These are phyloP conservation scores for Encarsia formosa DNA, from an alignment of 2,888 invertebrate species.

Conservation along the genomic window DNA sequence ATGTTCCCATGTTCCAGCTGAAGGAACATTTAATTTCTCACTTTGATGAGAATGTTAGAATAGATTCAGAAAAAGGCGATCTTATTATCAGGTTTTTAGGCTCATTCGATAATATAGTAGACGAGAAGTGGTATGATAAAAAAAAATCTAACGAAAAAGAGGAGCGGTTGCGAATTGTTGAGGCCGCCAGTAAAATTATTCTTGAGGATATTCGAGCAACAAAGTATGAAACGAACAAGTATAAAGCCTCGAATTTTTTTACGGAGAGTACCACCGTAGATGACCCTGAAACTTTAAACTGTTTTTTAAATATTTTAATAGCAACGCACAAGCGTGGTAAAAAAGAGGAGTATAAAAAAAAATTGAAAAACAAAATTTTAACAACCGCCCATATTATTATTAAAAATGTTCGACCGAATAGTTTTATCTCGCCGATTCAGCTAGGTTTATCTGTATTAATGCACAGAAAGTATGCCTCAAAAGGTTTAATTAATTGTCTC, in stretches of 20 bases:
- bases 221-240: background rate
- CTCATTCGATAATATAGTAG: background rate
- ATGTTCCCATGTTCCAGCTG: background rate
- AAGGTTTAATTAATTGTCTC: slow-evolving; percentile 32
- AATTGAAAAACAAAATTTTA: background rate
- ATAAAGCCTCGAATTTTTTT: slow-evolving; percentile 11
- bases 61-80: background rate
- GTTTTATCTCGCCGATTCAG: slow-evolving; percentile 37
- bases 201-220: slow-evolving; percentile 8
- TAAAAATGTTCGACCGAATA: slow-evolving; percentile 36
- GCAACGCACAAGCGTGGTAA: slow-evolving; percentile 5
- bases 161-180: background rate
- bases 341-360: background rate
- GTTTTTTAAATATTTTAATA: slow-evolving; percentile 14
- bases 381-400: slow-evolving; percentile 26
- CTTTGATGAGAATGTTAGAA: background rate
- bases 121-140: background rate
- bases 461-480: slow-evolving; percentile 25
- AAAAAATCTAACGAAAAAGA: too few relatives aligned
- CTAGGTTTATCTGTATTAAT: slow-evolving; percentile 16
- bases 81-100: background rate
- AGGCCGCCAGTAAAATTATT: slow-evolving; percentile 3
- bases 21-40: background rate
- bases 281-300: slow-evolving; percentile 9
- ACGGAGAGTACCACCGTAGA: background rate